phyloP scores from a whole-genome alignment of 2,113 vertebrate species.

The Kobus ellipsiprymnus region DNA sequence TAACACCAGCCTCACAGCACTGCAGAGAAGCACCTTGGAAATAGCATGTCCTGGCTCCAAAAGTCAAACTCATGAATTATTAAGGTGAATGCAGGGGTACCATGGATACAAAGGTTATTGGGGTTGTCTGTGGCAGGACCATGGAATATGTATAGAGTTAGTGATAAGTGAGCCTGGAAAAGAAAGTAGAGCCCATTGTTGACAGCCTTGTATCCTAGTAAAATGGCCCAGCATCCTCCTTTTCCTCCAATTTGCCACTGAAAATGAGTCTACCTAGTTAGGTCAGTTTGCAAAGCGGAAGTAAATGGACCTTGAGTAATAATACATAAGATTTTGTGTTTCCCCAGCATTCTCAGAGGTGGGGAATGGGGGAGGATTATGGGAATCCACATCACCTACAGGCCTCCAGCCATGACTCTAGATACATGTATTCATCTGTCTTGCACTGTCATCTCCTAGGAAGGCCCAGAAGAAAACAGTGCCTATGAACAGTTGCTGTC shows the following conservation, averaged over 20 bases:
- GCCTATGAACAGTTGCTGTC: slow-evolving; percentile 78
- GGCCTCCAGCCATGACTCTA: neutral
- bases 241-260: neutral
- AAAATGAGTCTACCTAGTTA: neutral
- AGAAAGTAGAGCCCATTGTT: neutral
- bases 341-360: neutral
- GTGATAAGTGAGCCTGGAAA: neutral
- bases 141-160: neutral
- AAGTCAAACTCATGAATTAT: neutral
- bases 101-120: neutral
- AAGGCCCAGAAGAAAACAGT: slow-evolving; percentile 76
- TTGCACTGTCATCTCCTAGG: slow-evolving; percentile 64
- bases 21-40: neutral
- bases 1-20: neutral
- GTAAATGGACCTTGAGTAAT: neutral
- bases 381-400: neutral
- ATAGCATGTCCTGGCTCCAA: neutral
- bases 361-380: neutral
- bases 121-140: neutral
- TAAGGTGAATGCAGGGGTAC: neutral
- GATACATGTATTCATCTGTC: neutral
- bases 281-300: neutral
- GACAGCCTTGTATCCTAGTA: neutral
- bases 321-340: neutral
- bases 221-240: neutral